Evolutionary conservation across 2,888 invertebrate species (phyloP).

Genomic region (Drosophila seclusa): DNA sequence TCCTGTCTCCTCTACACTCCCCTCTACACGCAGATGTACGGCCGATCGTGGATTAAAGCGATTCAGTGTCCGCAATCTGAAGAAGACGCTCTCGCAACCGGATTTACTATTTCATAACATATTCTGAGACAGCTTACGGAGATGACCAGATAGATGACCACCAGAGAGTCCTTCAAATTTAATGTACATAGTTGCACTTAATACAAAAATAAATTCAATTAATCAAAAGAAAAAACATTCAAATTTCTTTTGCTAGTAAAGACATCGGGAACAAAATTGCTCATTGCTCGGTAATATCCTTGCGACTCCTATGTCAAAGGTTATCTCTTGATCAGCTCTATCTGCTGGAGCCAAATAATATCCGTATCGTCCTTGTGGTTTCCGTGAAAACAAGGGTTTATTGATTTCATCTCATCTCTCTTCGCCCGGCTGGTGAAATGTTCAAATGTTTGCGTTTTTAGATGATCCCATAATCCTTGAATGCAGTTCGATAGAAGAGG

Average conservation of each 20-base stretch:
- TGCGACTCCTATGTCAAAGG: not conserved
- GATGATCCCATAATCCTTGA: not conserved
- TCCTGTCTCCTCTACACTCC: constrained; percentile 10
- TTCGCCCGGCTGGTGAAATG: too few relatives aligned
- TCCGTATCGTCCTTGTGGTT: not conserved
- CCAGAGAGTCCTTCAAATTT: constrained; percentile 16
- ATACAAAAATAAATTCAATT: not conserved
- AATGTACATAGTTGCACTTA: constrained; percentile 38
- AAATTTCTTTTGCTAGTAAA: not conserved
- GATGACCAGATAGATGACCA: constrained; percentile 3
- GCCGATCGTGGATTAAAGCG: constrained; percentile 74
- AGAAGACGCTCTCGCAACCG: constrained; percentile 82
- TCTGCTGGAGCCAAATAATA: not conserved
- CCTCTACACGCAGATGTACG: constrained; percentile 66
- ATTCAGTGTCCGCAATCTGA: constrained; percentile 76
- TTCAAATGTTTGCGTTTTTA: not conserved
- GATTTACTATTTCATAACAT: constrained; percentile 80
- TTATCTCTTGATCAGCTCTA: not conserved
- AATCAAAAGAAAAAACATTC: not conserved
- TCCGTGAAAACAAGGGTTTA: not conserved
- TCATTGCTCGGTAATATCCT: not conserved
- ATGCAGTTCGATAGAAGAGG: not conserved
- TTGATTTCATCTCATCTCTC: not conserved
- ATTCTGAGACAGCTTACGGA: constrained; percentile 55
- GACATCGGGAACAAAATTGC: not conserved